phyloP scores from a whole-genome alignment of 2,113 vertebrate species.

The Sylvia atricapilla region DNA sequence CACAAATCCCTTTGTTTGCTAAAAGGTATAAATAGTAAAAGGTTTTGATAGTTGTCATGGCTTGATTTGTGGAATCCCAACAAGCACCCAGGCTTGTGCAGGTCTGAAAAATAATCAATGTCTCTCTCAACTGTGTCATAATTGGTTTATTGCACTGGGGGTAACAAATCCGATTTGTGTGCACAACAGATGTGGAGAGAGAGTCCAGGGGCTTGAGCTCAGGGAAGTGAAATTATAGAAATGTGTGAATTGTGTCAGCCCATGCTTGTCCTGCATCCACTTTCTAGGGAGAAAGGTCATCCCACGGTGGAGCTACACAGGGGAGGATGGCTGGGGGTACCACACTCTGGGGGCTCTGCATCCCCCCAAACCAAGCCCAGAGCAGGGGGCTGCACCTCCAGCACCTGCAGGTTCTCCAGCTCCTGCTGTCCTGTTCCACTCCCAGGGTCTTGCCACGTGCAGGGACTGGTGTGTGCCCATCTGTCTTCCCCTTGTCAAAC shows the following conservation, averaged over 20 bases:
- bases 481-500: neutral
- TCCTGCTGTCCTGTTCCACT: accelerated
- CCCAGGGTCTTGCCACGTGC: accelerated
- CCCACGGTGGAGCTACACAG: too few relatives aligned
- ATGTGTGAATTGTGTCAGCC: neutral
- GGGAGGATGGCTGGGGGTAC: neutral
- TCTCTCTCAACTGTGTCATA: neutral
- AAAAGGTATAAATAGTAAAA: neutral
- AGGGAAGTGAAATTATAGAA: neutral
- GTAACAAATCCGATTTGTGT: neutral
- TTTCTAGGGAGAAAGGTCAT: neutral
- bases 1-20: neutral
- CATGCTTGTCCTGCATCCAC: accelerated
- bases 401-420: neutral
- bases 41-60: neutral
- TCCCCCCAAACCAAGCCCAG: neutral
- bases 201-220: neutral
- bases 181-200: neutral
- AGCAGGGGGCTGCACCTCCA: neutral
- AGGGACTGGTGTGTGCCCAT: neutral
- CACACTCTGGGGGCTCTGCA: neutral
- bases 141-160: neutral
- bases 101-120: neutral
- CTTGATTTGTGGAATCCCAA: neutral
- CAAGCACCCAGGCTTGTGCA: accelerated